Evolutionary conservation across 2,113 vertebrate genomes (phyloP), one percentile per base, ranked within the genome.

Genomic region (Varanus salvator): DNA sequence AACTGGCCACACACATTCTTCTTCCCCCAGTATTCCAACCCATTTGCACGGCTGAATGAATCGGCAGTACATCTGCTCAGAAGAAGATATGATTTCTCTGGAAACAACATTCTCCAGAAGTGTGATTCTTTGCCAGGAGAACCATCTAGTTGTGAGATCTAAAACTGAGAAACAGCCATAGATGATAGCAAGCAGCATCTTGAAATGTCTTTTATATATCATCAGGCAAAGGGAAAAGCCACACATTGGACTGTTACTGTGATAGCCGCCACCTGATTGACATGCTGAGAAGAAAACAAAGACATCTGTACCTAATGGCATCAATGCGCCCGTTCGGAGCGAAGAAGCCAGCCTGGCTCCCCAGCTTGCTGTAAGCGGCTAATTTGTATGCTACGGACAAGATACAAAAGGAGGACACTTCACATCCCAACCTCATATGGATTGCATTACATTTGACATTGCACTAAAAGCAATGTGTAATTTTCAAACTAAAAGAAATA

Each of bases 401-500:
- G 74, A 44, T 25, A 77, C 19, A 78, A 85, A 89, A 84, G 87
- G 44, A 84, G 71, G 57, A 38, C 6, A 6, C 44, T 89, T 85
- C 27, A n/a, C 74, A 89, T 85, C 88, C 60, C 48, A 80, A 21
- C 48, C 48, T 85, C 64, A 69, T 78, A 77, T n/a, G 34, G 75
- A 72, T 57, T 80, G 29, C 48, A 80, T 57, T 57, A 29, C 48
- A 23, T 85, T 80, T 68, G 48, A 31, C 48, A 71, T 52, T 9
- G 60, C 31, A 25, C n/a, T 80, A 78, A 90, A 80, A 80, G 83
- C 88, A 85, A 80, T 44, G 50, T 80, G 75, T 85, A 90, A 90
- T 90, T 80, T 90, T 85, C n/a, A 80, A 29, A 85, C 83, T 71
- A 71, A 71, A 85, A 78, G 48, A 85, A 85, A 85, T 85, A 85